Percentiles rank a stretch among this genome's conserved stretches.
These are phyloP conservation scores for Cydia amplana DNA, from an alignment of 1,140 invertebrate species.

Conservation along the genomic window DNA sequence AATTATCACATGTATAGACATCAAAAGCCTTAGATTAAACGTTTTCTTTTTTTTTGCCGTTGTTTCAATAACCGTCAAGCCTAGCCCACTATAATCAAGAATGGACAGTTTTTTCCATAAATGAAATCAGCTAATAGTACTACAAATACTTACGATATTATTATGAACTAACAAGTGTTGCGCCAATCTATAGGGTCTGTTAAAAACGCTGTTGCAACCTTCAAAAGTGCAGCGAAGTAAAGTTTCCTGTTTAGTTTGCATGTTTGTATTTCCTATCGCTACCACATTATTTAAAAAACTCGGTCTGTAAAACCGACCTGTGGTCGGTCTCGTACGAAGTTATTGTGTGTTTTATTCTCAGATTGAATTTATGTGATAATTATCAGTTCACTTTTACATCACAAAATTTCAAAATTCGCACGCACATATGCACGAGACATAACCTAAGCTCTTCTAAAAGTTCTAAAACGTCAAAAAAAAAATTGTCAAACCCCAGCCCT, in stretches of 20 bases:
- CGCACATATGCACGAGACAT: too few species aligned
- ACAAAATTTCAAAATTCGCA: too few species aligned
- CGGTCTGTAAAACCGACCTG: too few species aligned
- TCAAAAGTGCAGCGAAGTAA: slow-evolving; percentile 56
- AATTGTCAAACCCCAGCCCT: background rate
- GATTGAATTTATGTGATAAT: too few species aligned
- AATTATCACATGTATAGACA: background rate
- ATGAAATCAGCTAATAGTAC: background rate
- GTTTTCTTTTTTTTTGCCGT: background rate
- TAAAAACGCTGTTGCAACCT: slow-evolving; percentile 68
- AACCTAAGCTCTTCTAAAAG: background rate
- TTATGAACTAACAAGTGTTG: slow-evolving; percentile 71
- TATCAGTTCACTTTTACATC: too few species aligned
- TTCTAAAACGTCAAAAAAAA: background rate
- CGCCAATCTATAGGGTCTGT: slow-evolving; percentile 70
- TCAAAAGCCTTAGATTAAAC: too few species aligned
- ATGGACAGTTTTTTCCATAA: too few species aligned
- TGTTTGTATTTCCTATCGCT: slow-evolving; percentile 24
- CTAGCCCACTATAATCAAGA: too few species aligned
- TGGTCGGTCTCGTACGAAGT: too few species aligned
- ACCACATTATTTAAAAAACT: too few species aligned
- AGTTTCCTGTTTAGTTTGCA: slow-evolving; percentile 46
- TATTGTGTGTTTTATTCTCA: too few species aligned
- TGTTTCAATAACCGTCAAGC: too few species aligned
- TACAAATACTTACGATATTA: slow-evolving; percentile 64